A percentile compares a stretch with the other conserved stretches of the same genome.
phyloP scores from a whole-genome alignment of 2,113 vertebrate species.

The Pelusios castaneus region DNA sequence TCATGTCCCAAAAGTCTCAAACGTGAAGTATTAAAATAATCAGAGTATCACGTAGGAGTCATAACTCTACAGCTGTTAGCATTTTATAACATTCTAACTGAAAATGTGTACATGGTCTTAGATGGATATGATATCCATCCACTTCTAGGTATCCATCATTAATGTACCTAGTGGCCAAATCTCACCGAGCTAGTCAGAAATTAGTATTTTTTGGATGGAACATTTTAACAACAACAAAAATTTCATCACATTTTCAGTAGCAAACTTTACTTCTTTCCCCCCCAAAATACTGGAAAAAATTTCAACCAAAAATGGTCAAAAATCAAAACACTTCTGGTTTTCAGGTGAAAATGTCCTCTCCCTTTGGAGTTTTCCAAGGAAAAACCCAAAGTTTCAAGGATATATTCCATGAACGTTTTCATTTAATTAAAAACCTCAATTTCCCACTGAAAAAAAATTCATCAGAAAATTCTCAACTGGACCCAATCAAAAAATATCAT shows the following conservation, averaged over 20 bases:
- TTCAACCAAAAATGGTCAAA: background rate
- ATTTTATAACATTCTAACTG: background rate
- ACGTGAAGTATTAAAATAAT: background rate
- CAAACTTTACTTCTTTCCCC: background rate
- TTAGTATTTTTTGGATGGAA: background rate
- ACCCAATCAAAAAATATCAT: background rate
- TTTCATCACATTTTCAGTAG: background rate
- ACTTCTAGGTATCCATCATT: background rate
- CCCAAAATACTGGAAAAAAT: background rate
- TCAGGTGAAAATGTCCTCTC: background rate
- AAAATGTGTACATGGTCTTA: background rate
- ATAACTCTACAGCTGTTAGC: background rate
- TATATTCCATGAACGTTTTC: background rate
- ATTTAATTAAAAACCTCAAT: background rate
- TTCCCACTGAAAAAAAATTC: background rate
- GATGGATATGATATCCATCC: background rate
- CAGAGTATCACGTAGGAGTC: background rate
- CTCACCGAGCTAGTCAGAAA: background rate
- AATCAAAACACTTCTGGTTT: background rate
- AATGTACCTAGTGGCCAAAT: background rate
- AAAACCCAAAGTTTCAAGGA: background rate
- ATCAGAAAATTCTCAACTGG: background rate
- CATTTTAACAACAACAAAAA: background rate
- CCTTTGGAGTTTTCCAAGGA: background rate
- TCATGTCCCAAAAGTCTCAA: background rate